Evolutionary conservation across 2,888 invertebrate genomes (phyloP), one percentile per base, ranked within the genome.

Genomic region (Philaethria dido): DNA sequence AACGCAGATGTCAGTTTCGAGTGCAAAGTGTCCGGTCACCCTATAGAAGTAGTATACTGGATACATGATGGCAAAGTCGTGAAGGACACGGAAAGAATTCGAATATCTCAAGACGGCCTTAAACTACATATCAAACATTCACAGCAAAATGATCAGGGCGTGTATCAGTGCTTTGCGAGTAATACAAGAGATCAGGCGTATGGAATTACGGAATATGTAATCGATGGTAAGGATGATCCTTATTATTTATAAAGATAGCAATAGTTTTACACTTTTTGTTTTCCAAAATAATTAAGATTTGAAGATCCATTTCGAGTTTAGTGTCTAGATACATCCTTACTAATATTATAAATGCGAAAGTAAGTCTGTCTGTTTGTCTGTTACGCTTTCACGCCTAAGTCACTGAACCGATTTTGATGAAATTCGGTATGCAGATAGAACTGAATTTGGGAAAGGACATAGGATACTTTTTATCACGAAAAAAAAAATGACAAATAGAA

Each of bases 151-250:
- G 98, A 98, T 85, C 95, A 96, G 68, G 98, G 98, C 48, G 96
- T 98, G 94, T 98, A 97, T 87, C 98, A 98, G 80, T 98, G 98
- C 84, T 95, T 98, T 76, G 97, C 96, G 6, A 95, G 95, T 79
- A 97, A 97, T 79, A 95, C 96, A 74, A 96, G 96, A 89, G 97
- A 97, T 81, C 96, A 97, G 86, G 95, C 96, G 16, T 97, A 97
- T 83, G 97, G 96, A 11, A 95, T 95, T 0, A 95, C 97, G 1
- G 97, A 98, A 83, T 93, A 97, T 59, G 94, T 96, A 76, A 93
- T 97, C 79, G 97, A 97, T 74, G 96, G 97, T 97, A 86, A 93
- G 64, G n/a, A 29, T 1, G 6, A 29, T 29, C 6, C 29, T 29
- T 29, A 4, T 29, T 6, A 4, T 6, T 29, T 29, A 29, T 29